These are phyloP conservation scores for Nycticryphes semicollaris DNA, from an alignment of 2,113 vertebrate species.

Conservation along the genomic window DNA sequence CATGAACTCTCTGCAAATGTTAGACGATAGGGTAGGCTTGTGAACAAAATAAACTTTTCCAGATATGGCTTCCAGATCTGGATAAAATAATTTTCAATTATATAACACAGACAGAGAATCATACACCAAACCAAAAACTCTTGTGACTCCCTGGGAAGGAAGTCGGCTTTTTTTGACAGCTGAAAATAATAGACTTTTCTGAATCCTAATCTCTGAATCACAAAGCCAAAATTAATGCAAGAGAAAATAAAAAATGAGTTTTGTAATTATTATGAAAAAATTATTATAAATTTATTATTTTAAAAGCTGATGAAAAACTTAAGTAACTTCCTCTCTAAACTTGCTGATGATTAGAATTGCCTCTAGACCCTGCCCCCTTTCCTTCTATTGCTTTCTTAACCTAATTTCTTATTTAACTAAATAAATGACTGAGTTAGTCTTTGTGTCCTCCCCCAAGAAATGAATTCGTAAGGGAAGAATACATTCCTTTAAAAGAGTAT, in stretches of 20 bases:
- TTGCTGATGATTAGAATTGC: background rate
- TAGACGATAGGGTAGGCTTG: background rate
- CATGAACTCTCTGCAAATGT: background rate
- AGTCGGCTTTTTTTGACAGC: background rate
- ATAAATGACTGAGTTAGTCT: background rate
- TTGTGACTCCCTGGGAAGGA: background rate
- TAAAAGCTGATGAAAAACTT: background rate
- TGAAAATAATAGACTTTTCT: background rate
- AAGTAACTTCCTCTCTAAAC: background rate
- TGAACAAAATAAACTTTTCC: background rate
- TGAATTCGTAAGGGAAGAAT: background rate
- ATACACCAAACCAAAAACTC: background rate
- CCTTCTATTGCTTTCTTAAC: background rate
- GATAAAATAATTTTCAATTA: background rate
- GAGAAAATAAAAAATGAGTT: background rate
- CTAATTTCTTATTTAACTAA: background rate
- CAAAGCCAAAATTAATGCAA: background rate
- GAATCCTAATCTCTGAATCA: background rate
- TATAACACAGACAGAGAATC: background rate
- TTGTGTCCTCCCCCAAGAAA: background rate
- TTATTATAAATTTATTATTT: too few species aligned
- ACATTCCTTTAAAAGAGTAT: background rate
- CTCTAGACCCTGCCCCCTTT: background rate
- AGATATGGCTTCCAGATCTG: background rate
- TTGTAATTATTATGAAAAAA: background rate